phyloP scores from a whole-genome alignment of 1,140 invertebrate species.

The Rhopalosiphum maidis region DNA sequence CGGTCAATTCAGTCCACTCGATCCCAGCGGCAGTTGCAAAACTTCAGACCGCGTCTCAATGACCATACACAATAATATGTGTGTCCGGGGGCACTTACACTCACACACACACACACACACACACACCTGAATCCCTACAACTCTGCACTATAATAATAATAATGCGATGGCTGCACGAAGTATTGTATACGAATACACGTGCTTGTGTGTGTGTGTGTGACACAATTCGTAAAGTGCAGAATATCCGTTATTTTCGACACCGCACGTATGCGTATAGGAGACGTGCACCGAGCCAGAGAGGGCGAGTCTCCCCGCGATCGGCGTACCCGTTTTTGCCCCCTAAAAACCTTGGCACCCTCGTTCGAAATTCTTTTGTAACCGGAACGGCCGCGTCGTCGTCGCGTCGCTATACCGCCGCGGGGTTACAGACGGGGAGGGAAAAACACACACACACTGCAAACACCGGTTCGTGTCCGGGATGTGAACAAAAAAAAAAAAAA shows the following conservation, averaged over 20 bases:
- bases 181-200: not conserved
- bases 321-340: constrained; percentile 9
- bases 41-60: not conserved
- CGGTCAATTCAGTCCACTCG: not conserved
- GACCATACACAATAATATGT: constrained; percentile 12
- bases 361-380: constrained; percentile 47
- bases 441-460: not conserved
- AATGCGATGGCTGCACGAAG: not conserved
- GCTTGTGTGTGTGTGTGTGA: constrained; percentile 35
- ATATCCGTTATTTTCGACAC: constrained; percentile 55
- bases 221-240: constrained; percentile 57
- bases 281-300: constrained; percentile 28
- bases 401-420: constrained; percentile 20
- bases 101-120: not conserved
- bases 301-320: constrained; percentile 10
- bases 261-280: not conserved
- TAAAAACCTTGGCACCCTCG: not conserved
- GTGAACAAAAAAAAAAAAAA: constrained; percentile 44
- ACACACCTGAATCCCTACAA: constrained; percentile 20
- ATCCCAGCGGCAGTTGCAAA: not conserved
- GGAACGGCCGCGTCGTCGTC: constrained; percentile 36
- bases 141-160: not conserved
- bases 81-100: not conserved
- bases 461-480: constrained; percentile 50
- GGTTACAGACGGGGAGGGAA: constrained; percentile 22